Evolutionary conservation across 2,888 invertebrate genomes (phyloP), one percentile per base, ranked within the genome.

Genomic region (Plutella xylostella): DNA sequence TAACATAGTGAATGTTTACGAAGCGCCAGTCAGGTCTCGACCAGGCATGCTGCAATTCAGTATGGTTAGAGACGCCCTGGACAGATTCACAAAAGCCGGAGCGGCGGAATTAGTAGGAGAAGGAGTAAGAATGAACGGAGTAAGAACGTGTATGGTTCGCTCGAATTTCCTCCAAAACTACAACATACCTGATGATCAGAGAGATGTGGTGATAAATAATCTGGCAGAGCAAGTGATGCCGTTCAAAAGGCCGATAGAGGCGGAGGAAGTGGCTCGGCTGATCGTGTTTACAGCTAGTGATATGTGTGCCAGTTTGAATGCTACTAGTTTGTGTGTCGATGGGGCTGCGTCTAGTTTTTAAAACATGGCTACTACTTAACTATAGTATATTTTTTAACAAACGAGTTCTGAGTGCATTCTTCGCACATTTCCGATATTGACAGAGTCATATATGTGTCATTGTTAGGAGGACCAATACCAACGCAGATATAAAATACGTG

Each of bases 91-190:
- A 0, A 65, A 63, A 37, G 57, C 65, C 0, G 72, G 68, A 2
- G 68, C 68, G 1, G 48, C 68, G 4, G 75, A 76, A 48, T 45
- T 73, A n/a, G 64, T 63, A 0, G 53, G 59, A 0, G 72, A 70
- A 46, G 73, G 72, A 0, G 60, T 75, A 0, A 59, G 71, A 42
- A 72, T 76, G 64, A 76, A 74, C 37, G 72, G 71, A 1, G 74
- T 76, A 0, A 53, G 72, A 18, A 70, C 75, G 1, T 75, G 73
- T 0, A 54, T 72, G 9, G 70, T 66, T 0, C 60, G 72, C 42
- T 75, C 74, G 0, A 73, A 76, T 48, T 61, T 71, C 17, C 39
- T 74, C 12, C 50, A 63, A 0, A 73, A 73, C 49, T 47, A 73
- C 40, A 72, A 73, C 44, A 54, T 74, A 0, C 63, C 58, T 15